Percentiles rank a stretch among this genome's conserved stretches.
Evolutionary conservation across 2,797 vertebrate genomes (phyloP).

Genomic region (Lacerta agilis): DNA sequence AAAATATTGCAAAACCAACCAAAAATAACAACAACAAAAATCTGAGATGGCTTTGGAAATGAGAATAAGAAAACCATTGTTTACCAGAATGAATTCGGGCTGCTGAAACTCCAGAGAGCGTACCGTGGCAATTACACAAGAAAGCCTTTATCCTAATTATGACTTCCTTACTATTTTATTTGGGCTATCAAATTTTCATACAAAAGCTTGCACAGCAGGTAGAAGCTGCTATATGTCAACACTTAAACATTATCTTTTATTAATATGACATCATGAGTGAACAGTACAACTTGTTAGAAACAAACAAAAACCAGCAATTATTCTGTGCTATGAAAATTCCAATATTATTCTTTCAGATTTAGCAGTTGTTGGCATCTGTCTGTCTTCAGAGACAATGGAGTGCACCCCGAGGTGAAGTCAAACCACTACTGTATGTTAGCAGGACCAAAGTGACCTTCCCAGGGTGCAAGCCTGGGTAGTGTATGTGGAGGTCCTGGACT

Average conservation of each 20-base stretch:
- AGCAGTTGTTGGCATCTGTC: not conserved
- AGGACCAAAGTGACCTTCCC: too few species aligned
- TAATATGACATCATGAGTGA: slow-evolving; percentile 59
- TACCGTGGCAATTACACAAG: slow-evolving; percentile 30
- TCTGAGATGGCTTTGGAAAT: slow-evolving; percentile 28
- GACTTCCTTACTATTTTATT: slow-evolving; percentile 67
- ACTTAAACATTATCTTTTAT: slow-evolving; percentile 62
- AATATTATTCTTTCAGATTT: not conserved
- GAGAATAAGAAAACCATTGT: slow-evolving; percentile 44
- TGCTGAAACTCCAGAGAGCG: slow-evolving; percentile 10
- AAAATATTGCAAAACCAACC: not conserved
- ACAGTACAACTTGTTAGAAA: not conserved
- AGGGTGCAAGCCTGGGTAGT: too few species aligned
- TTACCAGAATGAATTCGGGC: slow-evolving; percentile 43
- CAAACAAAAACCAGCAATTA: not conserved
- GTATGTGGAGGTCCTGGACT: too few species aligned
- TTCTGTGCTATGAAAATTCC: not conserved
- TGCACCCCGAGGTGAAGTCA: too few species aligned
- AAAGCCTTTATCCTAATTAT: slow-evolving; percentile 69
- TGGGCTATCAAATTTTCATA: slow-evolving; percentile 64
- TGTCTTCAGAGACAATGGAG: too few species aligned
- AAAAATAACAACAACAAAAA: slow-evolving; percentile 8
- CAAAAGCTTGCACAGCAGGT: slow-evolving; percentile 59
- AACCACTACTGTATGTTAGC: too few species aligned
- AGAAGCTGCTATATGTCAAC: slow-evolving; percentile 50